Base-by-base conservation (phyloP, 1,140 invertebrate genomes). In the Philopotamus ludificatus region DNA sequence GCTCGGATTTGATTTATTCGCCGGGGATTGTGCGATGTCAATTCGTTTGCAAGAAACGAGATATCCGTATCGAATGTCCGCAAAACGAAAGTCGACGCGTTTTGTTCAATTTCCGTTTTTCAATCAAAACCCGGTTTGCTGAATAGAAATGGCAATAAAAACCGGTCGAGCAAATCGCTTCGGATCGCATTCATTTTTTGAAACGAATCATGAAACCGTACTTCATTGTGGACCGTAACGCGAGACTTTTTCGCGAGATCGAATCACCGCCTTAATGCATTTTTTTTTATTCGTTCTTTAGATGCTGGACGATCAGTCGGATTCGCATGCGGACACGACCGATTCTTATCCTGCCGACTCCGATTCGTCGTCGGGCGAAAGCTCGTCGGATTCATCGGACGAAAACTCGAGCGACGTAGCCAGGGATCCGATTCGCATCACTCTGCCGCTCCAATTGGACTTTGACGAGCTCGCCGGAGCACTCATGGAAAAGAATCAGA, bases 391-490 rank as follows among this genome's bases (percentile, higher is more conserved):
- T 26, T 58, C 50, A 0, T 66, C 65, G 10, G 74, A 77, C 16
- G 77, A 80, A 67, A 75, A 73, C 28, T n/a, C n/a, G n/a, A 81
- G 79, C 45, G 83, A 83, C 18, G 78, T 80, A 53, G 78, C 75
- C 53, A 81, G 83, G 1, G 82, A 84, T 10, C 84, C 84, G 3
- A 85, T 88, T 50, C 86, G 87, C 65, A 84, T 91, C 71, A 90
- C 89, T 74, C 76, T 92, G 71, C 90, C 90, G 47, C 82, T 91
- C 41, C 87, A 90, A 72, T 83, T 92, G 70, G 88, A 92, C 77
- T 85, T 92, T 28, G 89, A 91, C 71, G 89, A 92, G 63, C 81
- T 92, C 28, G 88, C 89, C 39, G 87, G 87, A 41, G 88, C 86
- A 21, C 80, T 90, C 74, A 82, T 91, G 72, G 87, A 89, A 61